A percentile compares a stretch with the other conserved stretches of the same genome.
phyloP scores from a whole-genome alignment of 2,888 invertebrate genomes.

The Druceiella hillmani region DNA sequence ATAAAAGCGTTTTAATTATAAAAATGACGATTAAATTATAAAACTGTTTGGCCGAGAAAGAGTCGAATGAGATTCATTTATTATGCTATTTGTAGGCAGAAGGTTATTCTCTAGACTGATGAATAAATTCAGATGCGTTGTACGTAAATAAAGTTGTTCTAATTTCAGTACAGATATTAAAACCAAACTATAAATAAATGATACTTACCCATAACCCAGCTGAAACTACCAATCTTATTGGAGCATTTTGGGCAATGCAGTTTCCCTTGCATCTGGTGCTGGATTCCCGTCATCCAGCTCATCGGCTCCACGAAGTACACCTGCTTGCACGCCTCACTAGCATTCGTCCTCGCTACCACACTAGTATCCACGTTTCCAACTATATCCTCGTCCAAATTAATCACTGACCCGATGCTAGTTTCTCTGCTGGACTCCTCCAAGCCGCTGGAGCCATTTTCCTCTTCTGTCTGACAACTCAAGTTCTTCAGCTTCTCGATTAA shows the following conservation, averaged over 20 bases:
- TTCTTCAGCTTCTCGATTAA: slow-evolving; percentile 36
- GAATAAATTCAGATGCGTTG: no score
- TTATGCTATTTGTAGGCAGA: no score
- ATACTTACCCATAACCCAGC: slow-evolving; percentile 76
- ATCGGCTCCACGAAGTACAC: slow-evolving; percentile 87
- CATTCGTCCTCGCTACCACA: slow-evolving; percentile 32
- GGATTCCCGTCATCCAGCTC: slow-evolving; percentile 78
- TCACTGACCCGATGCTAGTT: neutral
- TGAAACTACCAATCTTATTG: slow-evolving; percentile 83
- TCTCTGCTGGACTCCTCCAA: slow-evolving; percentile 12
- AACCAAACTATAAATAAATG: no score
- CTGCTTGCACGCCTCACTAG: slow-evolving; percentile 55
- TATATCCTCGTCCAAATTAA: slow-evolving; percentile 1
- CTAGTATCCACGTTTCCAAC: slow-evolving; percentile 33
- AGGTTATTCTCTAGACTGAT: no score
- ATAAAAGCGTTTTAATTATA: no score
- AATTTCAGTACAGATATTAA: no score
- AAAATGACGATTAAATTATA: no score
- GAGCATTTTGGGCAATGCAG: slow-evolving; percentile 81
- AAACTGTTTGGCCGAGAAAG: no score
- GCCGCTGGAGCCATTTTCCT: slow-evolving; percentile 9
- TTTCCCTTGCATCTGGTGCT: slow-evolving; percentile 70
- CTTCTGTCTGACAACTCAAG: slow-evolving; percentile 36
- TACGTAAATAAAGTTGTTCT: no score
- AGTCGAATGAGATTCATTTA: no score